Evolutionary conservation across 2,888 invertebrate species (phyloP).

Genomic region (Hecatera dysodea): DNA sequence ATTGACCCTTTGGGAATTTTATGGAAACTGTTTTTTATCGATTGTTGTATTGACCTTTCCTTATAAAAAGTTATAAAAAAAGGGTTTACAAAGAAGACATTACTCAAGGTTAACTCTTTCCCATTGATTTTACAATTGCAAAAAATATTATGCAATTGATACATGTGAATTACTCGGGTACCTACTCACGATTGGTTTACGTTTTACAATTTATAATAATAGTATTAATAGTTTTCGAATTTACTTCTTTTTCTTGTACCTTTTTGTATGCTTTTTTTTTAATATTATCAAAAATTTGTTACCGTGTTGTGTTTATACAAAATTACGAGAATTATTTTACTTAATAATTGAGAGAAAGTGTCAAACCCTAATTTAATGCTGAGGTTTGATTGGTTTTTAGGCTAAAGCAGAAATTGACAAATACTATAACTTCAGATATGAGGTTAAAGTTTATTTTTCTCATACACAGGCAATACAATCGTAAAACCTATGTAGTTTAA

Average conservation of each 20-base stretch:
- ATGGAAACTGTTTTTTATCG: constrained; percentile 44
- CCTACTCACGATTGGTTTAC: too few relatives aligned
- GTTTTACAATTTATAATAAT: too few relatives aligned
- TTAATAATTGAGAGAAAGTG: too few relatives aligned
- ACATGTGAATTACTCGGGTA: too few relatives aligned
- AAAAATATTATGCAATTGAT: constrained; percentile 11
- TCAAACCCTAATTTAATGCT: too few relatives aligned
- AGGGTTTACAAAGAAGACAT: constrained; percentile 2
- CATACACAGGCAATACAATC: neutral
- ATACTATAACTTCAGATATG: too few relatives aligned
- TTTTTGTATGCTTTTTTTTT: neutral
- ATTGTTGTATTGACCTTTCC: constrained; percentile 63
- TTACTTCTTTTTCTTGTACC: neutral
- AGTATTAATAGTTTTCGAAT: too few relatives aligned
- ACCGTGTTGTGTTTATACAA: too few relatives aligned
- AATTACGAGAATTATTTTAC: too few relatives aligned
- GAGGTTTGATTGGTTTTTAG: too few relatives aligned
- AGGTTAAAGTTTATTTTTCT: neutral
- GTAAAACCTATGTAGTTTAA: constrained; percentile 6
- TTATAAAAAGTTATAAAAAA: constrained; percentile 6
- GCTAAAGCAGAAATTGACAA: too few relatives aligned
- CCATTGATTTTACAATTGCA: constrained; percentile 5
- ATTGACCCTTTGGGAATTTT: constrained; percentile 68
- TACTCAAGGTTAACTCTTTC: constrained; percentile 18
- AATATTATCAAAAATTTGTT: neutral